These are phyloP conservation scores for Bombus fervidus DNA, from an alignment of 1,140 invertebrate species.

Conservation along the genomic window DNA sequence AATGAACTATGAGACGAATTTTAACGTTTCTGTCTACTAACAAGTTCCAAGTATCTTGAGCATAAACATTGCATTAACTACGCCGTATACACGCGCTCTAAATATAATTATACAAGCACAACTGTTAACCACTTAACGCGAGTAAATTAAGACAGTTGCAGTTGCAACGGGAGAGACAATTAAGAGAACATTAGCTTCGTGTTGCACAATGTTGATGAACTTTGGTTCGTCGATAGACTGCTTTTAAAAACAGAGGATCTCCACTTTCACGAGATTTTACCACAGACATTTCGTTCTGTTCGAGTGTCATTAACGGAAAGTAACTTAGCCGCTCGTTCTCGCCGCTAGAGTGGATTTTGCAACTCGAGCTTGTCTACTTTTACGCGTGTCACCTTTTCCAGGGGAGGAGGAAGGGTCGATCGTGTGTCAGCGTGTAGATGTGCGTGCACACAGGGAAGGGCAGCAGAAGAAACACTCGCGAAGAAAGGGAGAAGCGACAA, in stretches of 20 bases:
- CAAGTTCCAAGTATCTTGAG: neutral
- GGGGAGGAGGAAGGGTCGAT: neutral
- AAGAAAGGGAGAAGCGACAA: neutral
- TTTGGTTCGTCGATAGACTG: neutral
- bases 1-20: no score
- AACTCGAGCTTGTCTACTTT: slow-evolving; percentile 34
- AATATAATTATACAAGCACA: neutral
- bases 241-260: neutral
- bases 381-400: slow-evolving; percentile 38
- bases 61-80: neutral
- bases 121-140: neutral
- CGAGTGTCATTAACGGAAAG: slow-evolving; percentile 33
- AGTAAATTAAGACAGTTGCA: no score
- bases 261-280: neutral
- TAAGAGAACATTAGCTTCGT: neutral
- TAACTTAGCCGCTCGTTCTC: slow-evolving; percentile 5
- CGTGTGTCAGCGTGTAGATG: neutral
- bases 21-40: neutral
- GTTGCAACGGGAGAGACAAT: neutral
- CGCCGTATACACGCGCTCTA: neutral
- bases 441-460: neutral
- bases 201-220: no score
- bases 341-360: slow-evolving; percentile 37
- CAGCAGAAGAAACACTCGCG: slow-evolving; percentile 23
- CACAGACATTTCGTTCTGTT: neutral